Base-by-base conservation (phyloP, 2,888 invertebrate genomes). In the Drosophila picticornis region DNA sequence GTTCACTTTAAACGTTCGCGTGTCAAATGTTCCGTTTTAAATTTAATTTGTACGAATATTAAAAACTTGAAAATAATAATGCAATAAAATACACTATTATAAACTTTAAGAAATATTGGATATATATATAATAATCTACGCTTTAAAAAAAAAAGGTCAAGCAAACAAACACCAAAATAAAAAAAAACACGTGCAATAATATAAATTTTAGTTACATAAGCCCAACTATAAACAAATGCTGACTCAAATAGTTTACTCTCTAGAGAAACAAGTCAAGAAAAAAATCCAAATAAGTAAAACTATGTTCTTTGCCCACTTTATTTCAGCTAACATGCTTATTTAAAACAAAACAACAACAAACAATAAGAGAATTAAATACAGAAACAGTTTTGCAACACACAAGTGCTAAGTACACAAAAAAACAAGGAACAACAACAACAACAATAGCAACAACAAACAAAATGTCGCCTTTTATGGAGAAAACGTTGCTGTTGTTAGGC, bases 401-500 rank as follows among this genome's bases (percentile, higher is more conserved):
- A 52, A 72, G 56, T 73, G 55, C 32, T 66, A 43, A 27, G 57
- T 40, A 57, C 53, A 63, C 43, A 73, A 40, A 32, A 40, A 31
- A 72, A 61, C n/a, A 51, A 40, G 27, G 6, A 67, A 67, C 63
- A 48, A 52, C 25, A 58, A 61, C 51, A 48, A 55, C 55, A 55
- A 32, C 52, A 59, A 34, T 38, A 63, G 43, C 19, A 57, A 71
- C 27, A 48, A 51, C 31, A 58, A 36, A 36, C 64, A 60, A 55
- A 79, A 92, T 93, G 93, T 91, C 92, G 83, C 91, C 92, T 76
- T 86, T 92, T 83, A 80, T 92, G 87, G 92, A 92, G 83, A 92
- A 92, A 86, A 91, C 89, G 83, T 71, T 91, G 77, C 81, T 93
- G 75, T 81, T 93, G 80, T 81, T 92, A 77, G 93, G 92, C 85